These are phyloP conservation scores for Amphipyra tragopoginis DNA, from an alignment of 2,888 invertebrate genomes.

Conservation along the genomic window DNA sequence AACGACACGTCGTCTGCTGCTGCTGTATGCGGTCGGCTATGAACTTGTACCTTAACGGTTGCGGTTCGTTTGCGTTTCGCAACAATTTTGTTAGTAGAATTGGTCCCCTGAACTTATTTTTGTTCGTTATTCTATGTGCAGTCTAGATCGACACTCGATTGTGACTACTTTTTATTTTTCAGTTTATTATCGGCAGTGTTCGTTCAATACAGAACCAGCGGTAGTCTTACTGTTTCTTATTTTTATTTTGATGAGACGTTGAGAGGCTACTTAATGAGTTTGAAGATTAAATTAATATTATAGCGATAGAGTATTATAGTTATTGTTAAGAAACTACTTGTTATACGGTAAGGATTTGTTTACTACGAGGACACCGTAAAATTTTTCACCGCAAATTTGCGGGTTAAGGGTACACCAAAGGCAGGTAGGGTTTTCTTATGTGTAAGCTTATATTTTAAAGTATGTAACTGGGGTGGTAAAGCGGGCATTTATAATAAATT, in stretches of 20 bases:
- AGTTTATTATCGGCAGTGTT: constrained; percentile 48
- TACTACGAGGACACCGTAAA: constrained; percentile 5
- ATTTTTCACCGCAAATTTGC: constrained; percentile 10
- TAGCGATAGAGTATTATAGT: constrained; percentile 3
- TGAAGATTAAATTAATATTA: constrained; percentile 7
- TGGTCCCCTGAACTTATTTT: background rate
- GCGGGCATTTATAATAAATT: too few relatives aligned
- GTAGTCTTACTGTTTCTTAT: constrained; percentile 14
- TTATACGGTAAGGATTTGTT: background rate
- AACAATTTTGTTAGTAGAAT: too few relatives aligned
- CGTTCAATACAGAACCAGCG: constrained; percentile 14
- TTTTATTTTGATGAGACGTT: constrained; percentile 16
- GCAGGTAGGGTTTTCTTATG: constrained; percentile 32
- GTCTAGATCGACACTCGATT: constrained; percentile 26
- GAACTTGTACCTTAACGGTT: too few relatives aligned
- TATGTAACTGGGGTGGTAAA: background rate
- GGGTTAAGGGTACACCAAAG: constrained; percentile 20
- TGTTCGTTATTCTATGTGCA: constrained; percentile 19
- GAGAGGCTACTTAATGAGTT: constrained; percentile 3
- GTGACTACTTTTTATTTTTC: constrained; percentile 19
- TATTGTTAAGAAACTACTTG: constrained; percentile 9
- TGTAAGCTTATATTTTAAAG: constrained; percentile 13
- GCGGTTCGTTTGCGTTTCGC: too few relatives aligned
- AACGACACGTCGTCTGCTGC: too few relatives aligned
- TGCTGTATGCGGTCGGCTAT: too few relatives aligned